Base-by-base conservation (phyloP, 2,888 invertebrate species). In the Morpho helenor region DNA sequence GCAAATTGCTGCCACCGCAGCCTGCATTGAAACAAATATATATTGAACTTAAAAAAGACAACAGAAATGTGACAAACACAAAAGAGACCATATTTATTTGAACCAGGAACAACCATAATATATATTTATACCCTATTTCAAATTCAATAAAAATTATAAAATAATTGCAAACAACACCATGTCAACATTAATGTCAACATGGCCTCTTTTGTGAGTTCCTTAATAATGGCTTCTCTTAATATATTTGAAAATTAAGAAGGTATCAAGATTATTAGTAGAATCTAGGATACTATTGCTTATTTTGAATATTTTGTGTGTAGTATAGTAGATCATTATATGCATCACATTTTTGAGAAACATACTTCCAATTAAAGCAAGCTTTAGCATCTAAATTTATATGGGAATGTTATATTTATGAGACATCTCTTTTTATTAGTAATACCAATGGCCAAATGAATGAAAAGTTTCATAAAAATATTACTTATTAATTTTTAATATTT, bases 1-100 rank as follows among this genome's bases (percentile, higher is more conserved):
- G 84, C 83, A 86, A 70, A 84, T 50, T 65, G 69, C 65, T 65
- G 68, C 66, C 66, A 80, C 72, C 62, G 77, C 71, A 72, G 69
- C 79, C 87, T 87, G 87, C 63, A 69, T 80, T 70, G 68, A 79
- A 70, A 74, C 74, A 71, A 74, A 64, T 45, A 45, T 44, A 48
- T 8, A 42, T 39, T 45, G 52, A 51, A 48, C 31, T 53, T 53
- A 56, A 60, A 51, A 57, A 57, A 59, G 45, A 22, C 41, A 56
- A 44, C 53, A 62, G 52, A 54, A 59, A 62, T 57, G 56, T 59
- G 61, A 64, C 61, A 62, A 57, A 52, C 52, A 66, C 70, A 73
- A 73, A 74, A 71, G 73, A 75, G 72, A 74, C 71, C 73, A 73
- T 68, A 64, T 51, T 52, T 57, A 59, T 63, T 57, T 66, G 61